A percentile compares a stretch with the other conserved stretches of the same genome.
These are phyloP conservation scores for Bungarus multicinctus DNA, from an alignment of 2,113 vertebrate species.

Conservation along the genomic window DNA sequence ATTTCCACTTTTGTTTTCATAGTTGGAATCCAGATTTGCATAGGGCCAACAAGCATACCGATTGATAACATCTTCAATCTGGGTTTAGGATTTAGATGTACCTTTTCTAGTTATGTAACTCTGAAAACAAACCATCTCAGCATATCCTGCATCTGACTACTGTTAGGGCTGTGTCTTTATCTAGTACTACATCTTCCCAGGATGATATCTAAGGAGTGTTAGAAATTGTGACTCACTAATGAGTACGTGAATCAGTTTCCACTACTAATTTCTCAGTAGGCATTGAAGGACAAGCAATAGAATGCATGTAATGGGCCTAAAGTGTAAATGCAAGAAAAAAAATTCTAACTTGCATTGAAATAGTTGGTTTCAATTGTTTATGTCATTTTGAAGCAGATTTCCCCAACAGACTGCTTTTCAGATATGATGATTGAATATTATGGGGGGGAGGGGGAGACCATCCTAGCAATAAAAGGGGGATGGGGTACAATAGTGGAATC, in stretches of 20 bases:
- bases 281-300: not conserved
- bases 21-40: not conserved
- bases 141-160: not conserved
- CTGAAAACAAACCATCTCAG: not conserved
- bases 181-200: not conserved
- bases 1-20: not conserved
- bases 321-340: not conserved
- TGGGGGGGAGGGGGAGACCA: fast-evolving
- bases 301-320: not conserved
- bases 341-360: not conserved
- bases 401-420: not conserved
- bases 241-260: not conserved
- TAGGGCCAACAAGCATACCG: not conserved
- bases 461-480: not conserved
- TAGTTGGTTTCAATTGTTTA: not conserved
- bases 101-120: not conserved
- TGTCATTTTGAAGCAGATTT: not conserved
- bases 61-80: not conserved
- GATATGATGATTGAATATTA: not conserved
- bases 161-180: not conserved
- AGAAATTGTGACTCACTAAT: not conserved
- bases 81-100: not conserved
- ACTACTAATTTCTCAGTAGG: not conserved
- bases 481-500: not conserved
- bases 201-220: not conserved